Evolutionary conservation across 2,797 vertebrate genomes (phyloP).

Genomic region (Rousettus madagascariensis): DNA sequence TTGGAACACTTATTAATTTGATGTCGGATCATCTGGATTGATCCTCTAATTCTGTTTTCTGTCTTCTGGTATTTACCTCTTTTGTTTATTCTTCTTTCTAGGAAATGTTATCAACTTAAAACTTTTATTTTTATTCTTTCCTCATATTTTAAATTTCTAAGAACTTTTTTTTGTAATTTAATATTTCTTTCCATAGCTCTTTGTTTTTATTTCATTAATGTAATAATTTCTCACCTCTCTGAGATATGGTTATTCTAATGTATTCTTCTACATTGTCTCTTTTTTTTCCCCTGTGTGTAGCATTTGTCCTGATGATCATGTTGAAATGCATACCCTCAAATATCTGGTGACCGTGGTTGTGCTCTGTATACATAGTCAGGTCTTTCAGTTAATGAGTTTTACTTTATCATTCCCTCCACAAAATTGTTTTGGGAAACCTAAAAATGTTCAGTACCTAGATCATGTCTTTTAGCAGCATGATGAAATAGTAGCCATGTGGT

Average conservation of each 20-base stretch:
- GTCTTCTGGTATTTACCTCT: not conserved
- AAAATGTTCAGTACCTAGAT: not conserved
- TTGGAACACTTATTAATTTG: not conserved
- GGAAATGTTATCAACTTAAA: not conserved
- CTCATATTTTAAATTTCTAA: not conserved
- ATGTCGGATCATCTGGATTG: not conserved
- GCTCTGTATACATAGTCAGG: not conserved
- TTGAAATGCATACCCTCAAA: not conserved
- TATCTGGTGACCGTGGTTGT: not conserved
- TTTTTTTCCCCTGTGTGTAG: not conserved
- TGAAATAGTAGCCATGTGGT: not conserved
- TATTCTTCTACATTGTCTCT: not conserved
- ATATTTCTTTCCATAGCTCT: not conserved
- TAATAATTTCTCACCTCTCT: not conserved
- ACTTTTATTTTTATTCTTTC: not conserved
- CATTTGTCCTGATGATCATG: not conserved
- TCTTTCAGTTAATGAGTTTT: not conserved
- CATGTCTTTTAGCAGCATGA: not conserved
- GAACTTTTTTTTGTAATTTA: not conserved
- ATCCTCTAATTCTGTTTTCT: not conserved
- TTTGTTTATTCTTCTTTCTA: not conserved
- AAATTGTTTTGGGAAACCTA: not conserved
- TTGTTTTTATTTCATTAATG: not conserved
- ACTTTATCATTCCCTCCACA: not conserved
- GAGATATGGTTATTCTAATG: not conserved